These are phyloP conservation scores for Mustela lutreola DNA, from an alignment of 2,113 vertebrate genomes.

Conservation along the genomic window DNA sequence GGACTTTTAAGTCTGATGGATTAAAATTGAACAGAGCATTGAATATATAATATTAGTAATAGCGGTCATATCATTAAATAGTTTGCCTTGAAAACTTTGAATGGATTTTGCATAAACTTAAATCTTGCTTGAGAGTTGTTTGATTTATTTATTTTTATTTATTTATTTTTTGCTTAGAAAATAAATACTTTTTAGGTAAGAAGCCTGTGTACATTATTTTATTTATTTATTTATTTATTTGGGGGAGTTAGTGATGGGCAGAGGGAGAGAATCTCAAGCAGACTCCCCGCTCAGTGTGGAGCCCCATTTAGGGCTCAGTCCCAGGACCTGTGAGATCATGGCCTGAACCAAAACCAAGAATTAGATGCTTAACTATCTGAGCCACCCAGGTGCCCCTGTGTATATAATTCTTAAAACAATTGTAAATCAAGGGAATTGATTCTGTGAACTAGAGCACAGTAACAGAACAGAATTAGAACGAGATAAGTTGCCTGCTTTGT, in stretches of 20 bases:
- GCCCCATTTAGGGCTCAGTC: not conserved
- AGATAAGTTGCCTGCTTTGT: not conserved
- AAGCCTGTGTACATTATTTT: not conserved
- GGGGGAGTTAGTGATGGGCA: too few species aligned
- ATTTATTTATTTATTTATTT: not conserved
- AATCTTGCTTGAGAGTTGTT: not conserved
- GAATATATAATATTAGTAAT: not conserved
- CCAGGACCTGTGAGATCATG: not conserved
- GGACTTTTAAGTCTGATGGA: not conserved
- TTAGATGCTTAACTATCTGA: not conserved
- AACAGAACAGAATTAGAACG: not conserved
- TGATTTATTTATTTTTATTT: not conserved
- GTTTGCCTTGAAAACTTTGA: not conserved
- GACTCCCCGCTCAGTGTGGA: not conserved
- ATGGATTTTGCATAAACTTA: not conserved
- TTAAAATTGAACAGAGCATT: not conserved
- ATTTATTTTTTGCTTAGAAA: constrained; percentile 16
- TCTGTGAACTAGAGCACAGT: not conserved
- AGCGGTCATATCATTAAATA: not conserved
- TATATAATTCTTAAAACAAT: constrained; percentile 47
- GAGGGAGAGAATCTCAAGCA: not conserved
- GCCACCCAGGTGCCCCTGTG: not conserved
- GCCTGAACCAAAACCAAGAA: not conserved
- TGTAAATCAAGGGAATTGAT: not conserved
- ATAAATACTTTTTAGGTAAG: not conserved